Evolutionary conservation across 2,888 invertebrate species (phyloP), one percentile per base, ranked within the genome.

Genomic region (Helleia helle): DNA sequence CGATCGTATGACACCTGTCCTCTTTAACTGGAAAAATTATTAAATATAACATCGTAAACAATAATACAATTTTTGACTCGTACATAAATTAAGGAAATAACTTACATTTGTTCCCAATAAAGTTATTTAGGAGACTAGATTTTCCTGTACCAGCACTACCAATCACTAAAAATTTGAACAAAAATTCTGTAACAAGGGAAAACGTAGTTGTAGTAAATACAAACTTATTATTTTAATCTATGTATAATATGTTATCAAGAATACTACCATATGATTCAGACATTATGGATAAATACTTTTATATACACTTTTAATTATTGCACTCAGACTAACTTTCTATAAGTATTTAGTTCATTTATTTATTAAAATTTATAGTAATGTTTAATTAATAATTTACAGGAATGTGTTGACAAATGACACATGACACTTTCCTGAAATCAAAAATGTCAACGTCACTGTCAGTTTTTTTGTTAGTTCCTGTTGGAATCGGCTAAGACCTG

Each of bases 71-170:
- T 7, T 17, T 9, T 14, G 8, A 7, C 15, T 7, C 7, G 12
- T 14, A 7, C 4, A n/a, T 15, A 26, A 38, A 3, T 8, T n/a
- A 22, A 36, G 3, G 9, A 39, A 12, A 28, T 12, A 53, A 88
- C 91, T 89, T 85, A 93, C 93, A 94, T 87, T 93, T 93, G 59
- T 89, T 92, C 71, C 93, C 93, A 59, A 93, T 92, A 62, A 94
- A 94, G 70, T 93, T 93, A 71, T 93, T 93, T 27, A 94, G 81
- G 25, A 94, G 87, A 62, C 93, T 93, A 38, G 93, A 93, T 72
- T 94, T 94, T 49, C 94, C 93, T 50, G 92, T 90, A 36, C 93
- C 93, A 52, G 93, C 93, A 83, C 92, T 93, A 47, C 94, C 94
- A 66, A 94, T 94, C 18, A 94, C 92, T 52, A 94, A 79, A 69